These are phyloP conservation scores for Ibycter americanus DNA, from an alignment of 2,797 vertebrate species.

Conservation along the genomic window DNA sequence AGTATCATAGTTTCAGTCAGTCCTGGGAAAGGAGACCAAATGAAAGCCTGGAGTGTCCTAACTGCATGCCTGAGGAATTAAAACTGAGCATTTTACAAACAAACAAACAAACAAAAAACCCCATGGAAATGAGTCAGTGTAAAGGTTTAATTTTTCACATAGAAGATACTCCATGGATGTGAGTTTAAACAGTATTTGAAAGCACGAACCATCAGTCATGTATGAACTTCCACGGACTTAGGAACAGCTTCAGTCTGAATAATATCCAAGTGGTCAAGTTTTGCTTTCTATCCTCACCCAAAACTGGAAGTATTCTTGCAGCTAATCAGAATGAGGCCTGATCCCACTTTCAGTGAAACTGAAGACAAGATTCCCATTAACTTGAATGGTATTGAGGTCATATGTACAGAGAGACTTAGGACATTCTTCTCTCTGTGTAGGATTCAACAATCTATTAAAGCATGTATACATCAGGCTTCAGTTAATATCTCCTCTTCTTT, in stretches of 20 bases:
- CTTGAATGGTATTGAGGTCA: background rate
- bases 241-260: background rate
- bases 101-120: background rate
- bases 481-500: background rate
- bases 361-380: background rate
- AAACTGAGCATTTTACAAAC: background rate
- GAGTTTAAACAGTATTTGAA: background rate
- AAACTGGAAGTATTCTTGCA: background rate
- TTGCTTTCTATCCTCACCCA: background rate
- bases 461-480: background rate
- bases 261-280: background rate
- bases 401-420: background rate
- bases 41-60: background rate
- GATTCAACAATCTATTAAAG: background rate
- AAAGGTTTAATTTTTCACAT: background rate
- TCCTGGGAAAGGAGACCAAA: background rate
- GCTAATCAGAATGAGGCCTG: background rate
- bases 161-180: background rate
- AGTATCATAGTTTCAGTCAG: background rate
- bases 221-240: background rate
- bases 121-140: background rate
- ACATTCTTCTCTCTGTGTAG: background rate
- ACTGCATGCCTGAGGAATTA: background rate
- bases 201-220: fast-evolving
- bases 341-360: background rate